These are phyloP conservation scores for Hemichromis elongatus DNA, from an alignment of 2,113 vertebrate genomes.

Conservation along the genomic window DNA sequence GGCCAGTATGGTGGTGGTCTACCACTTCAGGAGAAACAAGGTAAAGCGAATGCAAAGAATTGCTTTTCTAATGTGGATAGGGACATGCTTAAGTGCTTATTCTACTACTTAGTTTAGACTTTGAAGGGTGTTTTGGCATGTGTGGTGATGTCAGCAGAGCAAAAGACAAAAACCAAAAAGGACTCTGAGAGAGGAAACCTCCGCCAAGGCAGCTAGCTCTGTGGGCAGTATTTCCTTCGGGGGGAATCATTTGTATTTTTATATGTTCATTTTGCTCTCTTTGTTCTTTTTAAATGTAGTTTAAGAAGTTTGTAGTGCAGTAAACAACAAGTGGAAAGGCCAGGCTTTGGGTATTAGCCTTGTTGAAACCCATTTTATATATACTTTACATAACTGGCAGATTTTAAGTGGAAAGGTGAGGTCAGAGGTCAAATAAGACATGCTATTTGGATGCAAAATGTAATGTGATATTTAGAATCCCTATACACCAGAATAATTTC, in stretches of 20 bases:
- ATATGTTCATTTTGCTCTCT: background rate
- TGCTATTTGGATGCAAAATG: background rate
- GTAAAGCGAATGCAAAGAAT: conserved; percentile 60
- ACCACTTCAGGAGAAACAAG: conserved; percentile 94
- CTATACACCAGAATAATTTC: background rate
- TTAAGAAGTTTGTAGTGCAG: fast-evolving
- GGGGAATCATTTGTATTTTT: background rate
- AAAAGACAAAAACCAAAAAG: background rate
- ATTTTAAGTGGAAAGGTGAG: background rate
- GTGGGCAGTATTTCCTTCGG: background rate
- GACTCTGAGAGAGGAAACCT: background rate
- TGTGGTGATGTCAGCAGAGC: background rate
- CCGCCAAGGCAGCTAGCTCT: background rate
- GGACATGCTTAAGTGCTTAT: background rate
- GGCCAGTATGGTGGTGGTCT: conserved; percentile 87
- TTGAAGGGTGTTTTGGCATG: background rate
- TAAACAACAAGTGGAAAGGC: background rate
- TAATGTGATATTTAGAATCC: background rate
- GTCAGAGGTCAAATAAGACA: background rate
- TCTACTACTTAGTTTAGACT: background rate
- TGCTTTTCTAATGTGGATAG: background rate
- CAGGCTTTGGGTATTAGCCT: background rate
- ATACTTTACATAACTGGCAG: background rate
- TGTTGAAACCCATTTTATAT: background rate
- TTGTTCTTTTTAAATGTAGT: background rate